These are phyloP conservation scores for Gallinago stenura DNA, from an alignment of 2,797 vertebrate genomes.

Conservation along the genomic window DNA sequence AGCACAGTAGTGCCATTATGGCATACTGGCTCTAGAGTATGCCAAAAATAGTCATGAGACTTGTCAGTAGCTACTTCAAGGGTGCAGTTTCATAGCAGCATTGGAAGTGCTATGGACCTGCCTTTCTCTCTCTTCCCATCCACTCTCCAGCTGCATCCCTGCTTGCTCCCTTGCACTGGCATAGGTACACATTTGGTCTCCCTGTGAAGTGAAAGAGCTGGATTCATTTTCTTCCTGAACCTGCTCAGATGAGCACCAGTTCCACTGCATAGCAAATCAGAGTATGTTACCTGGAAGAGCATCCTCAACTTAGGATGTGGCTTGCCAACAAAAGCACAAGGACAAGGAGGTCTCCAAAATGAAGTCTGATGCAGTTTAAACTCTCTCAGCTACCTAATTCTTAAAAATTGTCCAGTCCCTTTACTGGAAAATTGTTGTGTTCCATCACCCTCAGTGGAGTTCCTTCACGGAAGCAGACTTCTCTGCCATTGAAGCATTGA, in stretches of 20 bases:
- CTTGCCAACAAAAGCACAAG: background rate
- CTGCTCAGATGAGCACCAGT: background rate
- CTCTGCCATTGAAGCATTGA: background rate
- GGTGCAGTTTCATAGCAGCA: background rate
- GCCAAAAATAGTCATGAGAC: background rate
- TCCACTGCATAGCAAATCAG: background rate
- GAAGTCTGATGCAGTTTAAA: background rate
- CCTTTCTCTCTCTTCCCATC: background rate
- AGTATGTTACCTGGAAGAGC: background rate
- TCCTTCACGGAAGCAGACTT: background rate
- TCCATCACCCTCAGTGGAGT: background rate
- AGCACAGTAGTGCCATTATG: background rate
- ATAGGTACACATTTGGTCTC: background rate
- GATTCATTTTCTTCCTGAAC: background rate
- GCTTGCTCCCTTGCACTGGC: background rate
- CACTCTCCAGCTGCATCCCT: background rate
- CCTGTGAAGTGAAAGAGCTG: background rate
- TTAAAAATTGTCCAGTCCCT: background rate
- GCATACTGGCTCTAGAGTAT: background rate
- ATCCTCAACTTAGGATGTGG: background rate
- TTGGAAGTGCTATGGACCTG: background rate
- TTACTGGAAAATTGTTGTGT: background rate
- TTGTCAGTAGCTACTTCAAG: background rate
- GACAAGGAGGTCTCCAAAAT: background rate
- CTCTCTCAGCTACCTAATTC: background rate